Evolutionary conservation across 1,140 invertebrate species (phyloP).

Genomic region (Pseudobourletiella spinata): DNA sequence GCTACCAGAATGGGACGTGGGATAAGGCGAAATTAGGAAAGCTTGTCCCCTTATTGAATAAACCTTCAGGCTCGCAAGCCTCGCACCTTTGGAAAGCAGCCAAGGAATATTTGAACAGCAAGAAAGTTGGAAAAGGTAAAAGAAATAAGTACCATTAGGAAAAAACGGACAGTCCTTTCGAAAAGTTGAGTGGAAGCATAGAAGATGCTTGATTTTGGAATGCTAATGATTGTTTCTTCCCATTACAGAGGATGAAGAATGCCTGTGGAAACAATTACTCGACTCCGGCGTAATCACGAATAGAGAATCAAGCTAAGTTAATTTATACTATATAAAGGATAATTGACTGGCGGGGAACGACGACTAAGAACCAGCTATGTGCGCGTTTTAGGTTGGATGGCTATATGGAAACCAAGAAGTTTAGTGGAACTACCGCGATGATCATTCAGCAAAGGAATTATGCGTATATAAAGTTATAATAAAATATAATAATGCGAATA

Average conservation of each 20-base stretch:
- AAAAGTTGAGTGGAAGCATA: not conserved
- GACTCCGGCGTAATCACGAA: not conserved
- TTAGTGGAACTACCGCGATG: too few species aligned
- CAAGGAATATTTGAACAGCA: slow-evolving; percentile 8
- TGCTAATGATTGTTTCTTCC: not conserved
- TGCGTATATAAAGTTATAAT: too few species aligned
- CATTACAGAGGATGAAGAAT: slow-evolving; percentile 1
- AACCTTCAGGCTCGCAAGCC: not conserved
- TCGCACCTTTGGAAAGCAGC: slow-evolving; percentile 6
- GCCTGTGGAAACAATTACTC: not conserved
- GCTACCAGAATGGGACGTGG: not conserved
- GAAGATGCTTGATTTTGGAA: not conserved
- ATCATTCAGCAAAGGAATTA: too few species aligned
- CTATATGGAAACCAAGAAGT: too few species aligned
- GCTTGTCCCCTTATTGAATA: not conserved
- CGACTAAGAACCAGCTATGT: too few species aligned
- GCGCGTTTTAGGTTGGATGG: too few species aligned
- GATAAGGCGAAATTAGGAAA: not conserved
- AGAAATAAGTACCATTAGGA: not conserved
- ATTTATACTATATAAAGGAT: too few species aligned
- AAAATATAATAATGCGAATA: too few species aligned
- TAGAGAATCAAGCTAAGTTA: too few species aligned
- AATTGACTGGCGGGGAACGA: too few species aligned
- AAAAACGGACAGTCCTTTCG: not conserved
- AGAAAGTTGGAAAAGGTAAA: slow-evolving; percentile 8